Evolutionary conservation across 2,113 vertebrate genomes (phyloP).

Genomic region (Glareola pratincola): DNA sequence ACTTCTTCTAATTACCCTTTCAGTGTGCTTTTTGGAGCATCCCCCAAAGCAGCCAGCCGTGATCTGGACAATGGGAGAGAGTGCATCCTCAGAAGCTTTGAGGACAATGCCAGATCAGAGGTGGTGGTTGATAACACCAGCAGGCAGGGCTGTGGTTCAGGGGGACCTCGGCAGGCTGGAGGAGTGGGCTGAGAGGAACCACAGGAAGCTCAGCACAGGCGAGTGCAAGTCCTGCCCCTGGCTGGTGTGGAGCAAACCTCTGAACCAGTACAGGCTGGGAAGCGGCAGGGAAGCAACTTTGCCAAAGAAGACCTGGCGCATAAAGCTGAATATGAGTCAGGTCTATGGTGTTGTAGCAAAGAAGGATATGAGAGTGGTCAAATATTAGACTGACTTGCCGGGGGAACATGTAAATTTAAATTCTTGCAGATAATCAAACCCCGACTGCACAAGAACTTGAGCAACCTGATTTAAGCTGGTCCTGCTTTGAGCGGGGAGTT

Average conservation of each 20-base stretch:
- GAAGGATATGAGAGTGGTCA: not conserved
- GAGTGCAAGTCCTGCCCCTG: not conserved
- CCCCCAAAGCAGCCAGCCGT: not conserved
- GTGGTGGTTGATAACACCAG: not conserved
- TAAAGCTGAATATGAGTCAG: not conserved
- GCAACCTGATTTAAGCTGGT: not conserved
- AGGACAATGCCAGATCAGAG: not conserved
- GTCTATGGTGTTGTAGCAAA: not conserved
- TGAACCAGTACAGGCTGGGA: not conserved
- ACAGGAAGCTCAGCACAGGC: not conserved
- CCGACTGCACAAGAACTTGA: not conserved
- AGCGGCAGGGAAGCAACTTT: not conserved
- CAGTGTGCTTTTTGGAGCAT: not conserved
- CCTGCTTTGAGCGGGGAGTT: not conserved
- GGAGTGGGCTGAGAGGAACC: not conserved
- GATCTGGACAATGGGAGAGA: not conserved
- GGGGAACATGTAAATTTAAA: fast-evolving
- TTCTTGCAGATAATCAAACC: not conserved
- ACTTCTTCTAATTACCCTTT: not conserved
- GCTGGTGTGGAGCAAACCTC: not conserved
- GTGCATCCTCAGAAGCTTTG: not conserved
- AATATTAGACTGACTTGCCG: not conserved
- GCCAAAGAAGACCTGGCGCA: not conserved
- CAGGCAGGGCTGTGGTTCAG: fast-evolving
- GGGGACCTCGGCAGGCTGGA: fast-evolving